Percentiles rank a stretch among this genome's conserved stretches.
Evolutionary conservation across 2,113 vertebrate species (phyloP).

Genomic region (Zingel zingel): DNA sequence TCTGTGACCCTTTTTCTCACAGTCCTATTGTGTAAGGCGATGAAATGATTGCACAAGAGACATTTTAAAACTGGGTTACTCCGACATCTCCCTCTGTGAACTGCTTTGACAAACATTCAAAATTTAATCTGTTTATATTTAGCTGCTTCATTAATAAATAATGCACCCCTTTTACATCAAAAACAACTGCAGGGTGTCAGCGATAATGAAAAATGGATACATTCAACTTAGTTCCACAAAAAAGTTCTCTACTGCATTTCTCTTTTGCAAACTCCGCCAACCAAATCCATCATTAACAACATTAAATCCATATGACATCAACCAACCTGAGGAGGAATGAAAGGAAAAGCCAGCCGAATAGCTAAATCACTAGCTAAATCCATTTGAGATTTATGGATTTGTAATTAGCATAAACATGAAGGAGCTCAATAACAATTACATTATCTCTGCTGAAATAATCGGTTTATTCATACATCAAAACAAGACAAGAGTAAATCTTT

Average conservation of each 20-base stretch:
- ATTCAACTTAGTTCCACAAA: constrained; percentile 55
- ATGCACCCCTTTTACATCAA: constrained; percentile 76
- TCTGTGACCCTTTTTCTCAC: constrained; percentile 48
- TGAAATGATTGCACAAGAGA: constrained; percentile 70
- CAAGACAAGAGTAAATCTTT: constrained; percentile 58
- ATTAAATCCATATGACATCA: constrained; percentile 71
- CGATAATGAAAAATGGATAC: constrained; percentile 75
- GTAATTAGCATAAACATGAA: constrained; percentile 79
- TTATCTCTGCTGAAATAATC: constrained; percentile 77
- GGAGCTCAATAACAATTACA: constrained; percentile 80
- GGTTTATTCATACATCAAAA: constrained; percentile 72
- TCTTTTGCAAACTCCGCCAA: constrained; percentile 61
- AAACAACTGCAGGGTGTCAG: constrained; percentile 79
- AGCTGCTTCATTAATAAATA: constrained; percentile 80
- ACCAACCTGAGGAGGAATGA: constrained; percentile 44
- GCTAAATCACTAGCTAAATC: constrained; percentile 72
- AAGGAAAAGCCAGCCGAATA: constrained; percentile 46
- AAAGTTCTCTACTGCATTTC: constrained; percentile 65
- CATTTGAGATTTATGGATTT: constrained; percentile 82
- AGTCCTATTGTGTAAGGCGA: constrained; percentile 67
- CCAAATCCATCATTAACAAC: constrained; percentile 75
- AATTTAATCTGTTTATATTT: constrained; percentile 86
- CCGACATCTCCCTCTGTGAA: constrained; percentile 77
- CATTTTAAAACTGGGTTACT: constrained; percentile 79
- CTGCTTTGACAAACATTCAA: constrained; percentile 80